A percentile compares a stretch with the other conserved stretches of the same genome.
Evolutionary conservation across 2,797 vertebrate genomes (phyloP).

Genomic region (Phalanger gymnotis): DNA sequence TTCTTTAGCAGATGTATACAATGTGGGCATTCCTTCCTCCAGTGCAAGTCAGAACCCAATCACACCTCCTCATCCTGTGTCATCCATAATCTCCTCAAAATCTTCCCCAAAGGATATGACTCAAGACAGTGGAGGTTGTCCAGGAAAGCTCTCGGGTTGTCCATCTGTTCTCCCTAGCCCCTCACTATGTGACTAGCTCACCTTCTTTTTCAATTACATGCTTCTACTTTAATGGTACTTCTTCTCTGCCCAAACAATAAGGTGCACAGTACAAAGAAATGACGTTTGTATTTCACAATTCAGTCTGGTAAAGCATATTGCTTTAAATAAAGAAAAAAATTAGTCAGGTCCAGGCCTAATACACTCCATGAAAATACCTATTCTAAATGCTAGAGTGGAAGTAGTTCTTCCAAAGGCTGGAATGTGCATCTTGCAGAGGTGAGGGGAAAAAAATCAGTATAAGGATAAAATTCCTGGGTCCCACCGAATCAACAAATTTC

Average conservation of each 20-base stretch:
- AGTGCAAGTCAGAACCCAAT: background rate
- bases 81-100: background rate
- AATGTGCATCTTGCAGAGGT: background rate
- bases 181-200: background rate
- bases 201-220: background rate
- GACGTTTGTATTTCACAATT: slow-evolving; percentile 20
- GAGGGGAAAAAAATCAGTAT: background rate
- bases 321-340: slow-evolving; percentile 9
- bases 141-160: background rate
- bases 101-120: background rate
- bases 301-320: slow-evolving; percentile 1
- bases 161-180: background rate
- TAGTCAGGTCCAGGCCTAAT: background rate
- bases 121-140: background rate
- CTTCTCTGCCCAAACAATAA: background rate
- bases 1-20: background rate
- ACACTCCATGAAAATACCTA: slow-evolving; percentile 22
- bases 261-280: background rate
- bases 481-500: background rate
- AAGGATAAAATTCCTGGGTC: background rate
- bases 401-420: background rate
- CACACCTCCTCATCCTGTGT: background rate
- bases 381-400: slow-evolving; percentile 23
- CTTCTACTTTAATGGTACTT: background rate
- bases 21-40: background rate